phyloP scores from a whole-genome alignment of 2,113 vertebrate species.

The Hyperopisus bebe region DNA sequence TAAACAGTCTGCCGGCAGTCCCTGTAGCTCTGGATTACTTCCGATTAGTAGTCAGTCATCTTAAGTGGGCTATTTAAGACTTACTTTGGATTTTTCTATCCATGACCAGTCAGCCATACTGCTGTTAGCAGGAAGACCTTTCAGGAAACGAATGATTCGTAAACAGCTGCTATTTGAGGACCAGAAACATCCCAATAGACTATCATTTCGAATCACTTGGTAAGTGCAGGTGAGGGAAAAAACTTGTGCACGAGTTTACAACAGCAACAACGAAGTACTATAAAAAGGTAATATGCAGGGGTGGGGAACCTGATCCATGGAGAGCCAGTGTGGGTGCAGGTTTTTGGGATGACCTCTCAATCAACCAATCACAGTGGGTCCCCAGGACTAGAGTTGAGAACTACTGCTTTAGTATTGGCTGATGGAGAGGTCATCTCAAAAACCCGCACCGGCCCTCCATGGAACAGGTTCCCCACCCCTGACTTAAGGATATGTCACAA shows the following conservation, averaged over 20 bases:
- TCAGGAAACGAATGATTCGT: not conserved
- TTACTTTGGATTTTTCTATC: not conserved
- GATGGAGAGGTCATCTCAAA: too few relatives aligned
- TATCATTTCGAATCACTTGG: not conserved
- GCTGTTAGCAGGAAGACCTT: not conserved
- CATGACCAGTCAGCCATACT: not conserved
- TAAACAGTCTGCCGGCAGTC: not conserved
- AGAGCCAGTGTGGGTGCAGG: too few relatives aligned
- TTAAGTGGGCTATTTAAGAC: not conserved
- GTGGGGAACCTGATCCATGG: too few relatives aligned
- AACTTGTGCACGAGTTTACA: not conserved
- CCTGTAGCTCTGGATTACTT: not conserved
- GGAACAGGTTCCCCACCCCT: too few relatives aligned
- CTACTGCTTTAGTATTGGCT: too few relatives aligned
- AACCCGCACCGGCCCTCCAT: too few relatives aligned
- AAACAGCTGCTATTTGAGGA: not conserved
- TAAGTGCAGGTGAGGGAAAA: not conserved
- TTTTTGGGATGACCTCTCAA: too few relatives aligned
- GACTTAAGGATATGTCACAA: not conserved
- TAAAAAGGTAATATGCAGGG: too few relatives aligned
- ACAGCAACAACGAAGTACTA: not conserved
- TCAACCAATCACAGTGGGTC: too few relatives aligned
- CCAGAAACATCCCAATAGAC: not conserved
- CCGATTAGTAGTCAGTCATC: not conserved
- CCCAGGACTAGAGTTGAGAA: too few relatives aligned